Base-by-base conservation (phyloP, 2,113 vertebrate genomes). In the Pelusios castaneus region DNA sequence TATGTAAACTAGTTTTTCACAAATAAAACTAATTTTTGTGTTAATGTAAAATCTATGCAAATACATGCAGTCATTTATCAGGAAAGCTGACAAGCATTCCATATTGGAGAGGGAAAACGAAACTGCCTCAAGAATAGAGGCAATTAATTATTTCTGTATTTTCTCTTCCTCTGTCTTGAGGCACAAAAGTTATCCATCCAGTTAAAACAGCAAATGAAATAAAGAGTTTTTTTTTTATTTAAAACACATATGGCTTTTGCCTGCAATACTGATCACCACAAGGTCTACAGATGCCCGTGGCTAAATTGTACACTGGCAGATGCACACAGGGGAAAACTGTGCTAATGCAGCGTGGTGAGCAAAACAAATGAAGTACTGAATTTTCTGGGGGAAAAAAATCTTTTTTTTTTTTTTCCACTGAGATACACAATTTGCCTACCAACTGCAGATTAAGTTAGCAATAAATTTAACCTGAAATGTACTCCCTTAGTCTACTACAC, bases 31-130 rank as follows among this genome's bases (percentile, higher is more conserved):
- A 98, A 98, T 98, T 98, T 98, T 98, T 98, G 98, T 98, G 98
- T 98, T 98, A 98, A 98, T 98, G 98, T 98, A 98, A 99, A 99
- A 99, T 98, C 98, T 98, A 99, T 99, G 99, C 99, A 99, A 99
- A 99, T 99, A 97, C 97, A 99, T 98, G 98, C 98, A 98, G 98
- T 99, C 98, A 99, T 99, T 99, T 98, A 99, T 99, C 99, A 99
- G 97, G 90, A 96, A 98, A 98, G 98, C 98, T 99, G 99, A 99
- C 99, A 99, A 99, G 98, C 99, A 98, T 98, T 98, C 98, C 98
- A 99, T 99, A 99, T 99, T 99, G 99, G 98, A 98, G 97, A 98
- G 98, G 98, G 98, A 98, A 98, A 98, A 99, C 98, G 98, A 98
- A 99, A 98, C 98, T 98, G 98, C 98, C 98, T 98, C 98, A 97